phyloP scores from a whole-genome alignment of 2,888 invertebrate species.

The Zaprionus obscuricornis region DNA sequence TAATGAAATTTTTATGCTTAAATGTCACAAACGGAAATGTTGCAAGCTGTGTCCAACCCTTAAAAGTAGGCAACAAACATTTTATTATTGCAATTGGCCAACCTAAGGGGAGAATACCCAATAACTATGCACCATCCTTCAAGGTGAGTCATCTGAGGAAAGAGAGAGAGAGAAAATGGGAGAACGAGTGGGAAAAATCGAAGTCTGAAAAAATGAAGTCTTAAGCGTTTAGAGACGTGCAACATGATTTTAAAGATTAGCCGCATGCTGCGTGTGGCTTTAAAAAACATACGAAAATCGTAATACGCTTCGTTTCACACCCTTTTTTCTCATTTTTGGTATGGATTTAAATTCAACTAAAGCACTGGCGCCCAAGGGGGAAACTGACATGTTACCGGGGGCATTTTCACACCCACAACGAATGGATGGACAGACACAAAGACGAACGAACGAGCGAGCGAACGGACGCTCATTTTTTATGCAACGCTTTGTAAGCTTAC shows the following conservation, averaged over 20 bases:
- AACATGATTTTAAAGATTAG: slow-evolving; percentile 77
- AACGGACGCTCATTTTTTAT: slow-evolving; percentile 67
- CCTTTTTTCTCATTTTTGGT: slow-evolving; percentile 40
- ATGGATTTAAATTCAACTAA: slow-evolving; percentile 32
- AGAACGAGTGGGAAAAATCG: slow-evolving; percentile 3
- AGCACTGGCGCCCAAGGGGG: slow-evolving; percentile 4
- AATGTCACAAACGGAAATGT: slow-evolving; percentile 47
- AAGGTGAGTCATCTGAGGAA: slow-evolving; percentile 71
- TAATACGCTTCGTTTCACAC: slow-evolving; percentile 70
- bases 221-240: slow-evolving; percentile 64
- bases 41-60: slow-evolving; percentile 67
- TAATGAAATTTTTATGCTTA: slow-evolving; percentile 70
- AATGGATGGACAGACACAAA: slow-evolving; percentile 5
- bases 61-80: slow-evolving; percentile 67
- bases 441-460: slow-evolving; percentile 34
- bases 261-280: slow-evolving; percentile 65
- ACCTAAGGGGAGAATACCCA: slow-evolving; percentile 15
- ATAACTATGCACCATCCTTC: background rate
- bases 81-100: slow-evolving; percentile 63
- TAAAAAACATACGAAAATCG: slow-evolving; percentile 65
- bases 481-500: slow-evolving; percentile 71
- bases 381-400: slow-evolving; percentile 8
- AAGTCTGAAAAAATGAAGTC: slow-evolving; percentile 63
- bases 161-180: too few relatives aligned
- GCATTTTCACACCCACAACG: slow-evolving; percentile 54